Evolutionary conservation across 1,140 invertebrate species (phyloP).

Genomic region (Cyclargus thomasi): DNA sequence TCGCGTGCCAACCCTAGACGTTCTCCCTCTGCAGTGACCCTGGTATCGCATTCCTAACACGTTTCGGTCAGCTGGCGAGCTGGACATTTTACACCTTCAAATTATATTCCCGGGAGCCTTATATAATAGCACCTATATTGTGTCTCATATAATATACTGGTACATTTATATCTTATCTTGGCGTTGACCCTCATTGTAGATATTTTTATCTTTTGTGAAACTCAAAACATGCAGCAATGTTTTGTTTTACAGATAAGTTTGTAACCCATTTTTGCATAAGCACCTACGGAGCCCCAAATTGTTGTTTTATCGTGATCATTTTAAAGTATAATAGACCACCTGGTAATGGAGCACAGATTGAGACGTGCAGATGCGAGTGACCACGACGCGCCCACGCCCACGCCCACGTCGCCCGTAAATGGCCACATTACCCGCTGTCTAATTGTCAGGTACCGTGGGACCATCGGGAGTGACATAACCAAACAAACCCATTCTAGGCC

Average conservation of each 20-base stretch:
- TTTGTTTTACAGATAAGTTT: background rate
- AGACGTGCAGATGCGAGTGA: slow-evolving; percentile 6
- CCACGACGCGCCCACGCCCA: background rate
- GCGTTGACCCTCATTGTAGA: background rate
- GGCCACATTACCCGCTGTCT: slow-evolving; percentile 28
- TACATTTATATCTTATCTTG: background rate
- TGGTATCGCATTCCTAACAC: slow-evolving; percentile 34
- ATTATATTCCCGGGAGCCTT: background rate
- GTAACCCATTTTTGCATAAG: background rate
- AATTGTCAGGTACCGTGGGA: slow-evolving; percentile 17
- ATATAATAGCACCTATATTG: slow-evolving; percentile 1
- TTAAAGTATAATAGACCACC: slow-evolving; percentile 1
- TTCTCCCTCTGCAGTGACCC: slow-evolving; percentile 21
- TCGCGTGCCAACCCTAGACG: slow-evolving; percentile 32
- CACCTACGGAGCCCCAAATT: background rate
- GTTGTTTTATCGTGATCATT: background rate
- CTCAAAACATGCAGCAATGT: background rate
- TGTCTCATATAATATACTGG: background rate
- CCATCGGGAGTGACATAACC: slow-evolving; percentile 30
- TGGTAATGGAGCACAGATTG: background rate
- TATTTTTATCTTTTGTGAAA: background rate
- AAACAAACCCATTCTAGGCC: slow-evolving; percentile 20
- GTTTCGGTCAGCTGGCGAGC: slow-evolving; percentile 26
- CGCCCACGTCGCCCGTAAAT: slow-evolving; percentile 31
- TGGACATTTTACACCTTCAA: slow-evolving; percentile 21